Evolutionary conservation across 53 echinoderm and acorn worm genomes (phyloP), one percentile per base, ranked within the genome.

Genomic region (Luidia sarsii): DNA sequence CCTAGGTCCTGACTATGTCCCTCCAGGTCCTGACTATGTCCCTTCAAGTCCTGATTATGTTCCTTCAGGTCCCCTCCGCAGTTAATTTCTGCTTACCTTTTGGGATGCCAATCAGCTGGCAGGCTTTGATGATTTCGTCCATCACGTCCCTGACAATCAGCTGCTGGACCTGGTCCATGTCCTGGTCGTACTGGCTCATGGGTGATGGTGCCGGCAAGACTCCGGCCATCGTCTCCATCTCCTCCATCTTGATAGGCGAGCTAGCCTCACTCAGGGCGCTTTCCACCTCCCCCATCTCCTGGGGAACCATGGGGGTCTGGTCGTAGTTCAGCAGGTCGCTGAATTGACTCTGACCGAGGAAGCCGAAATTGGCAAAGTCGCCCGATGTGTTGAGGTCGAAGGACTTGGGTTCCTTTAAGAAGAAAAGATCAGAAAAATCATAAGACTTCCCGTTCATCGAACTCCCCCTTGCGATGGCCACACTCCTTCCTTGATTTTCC

Each of bases 131-230:
- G 62, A 89, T 92, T 21, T 87, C 87, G 1, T 64, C 86, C 61
- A 83, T 86, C 28, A 92, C 83, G 22, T 86, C 89, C 49, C 79
- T 21, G 24, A 86, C 75, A 13, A 92, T 53, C 33, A 92, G 67
- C 50, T 83, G 59, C 29, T 53, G 57, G 32, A 92, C 65, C 43
- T 92, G 86, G 34, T 87, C 83, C 57, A 85, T 75, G 22, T 80
- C 82, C 3, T 73, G 46, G 33, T 89, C 85, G 33, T 65, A 73
- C 57, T 73, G 73, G 39, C 57, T 73, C 73, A 37, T n/a, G n/a
- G n/a, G 57, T 22, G 36, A 38, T 24, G 34, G 21, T 22, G 53
- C 38, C 64, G 32, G 13, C 59, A 57, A 27, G 0, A 4, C 46
- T 15, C 15, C 38, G 28, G 16, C 16, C 48, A 68, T 13, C 13